Conservation (phyloP, 2,797 vertebrate genomes). For the Tapera naevia region DNA sequence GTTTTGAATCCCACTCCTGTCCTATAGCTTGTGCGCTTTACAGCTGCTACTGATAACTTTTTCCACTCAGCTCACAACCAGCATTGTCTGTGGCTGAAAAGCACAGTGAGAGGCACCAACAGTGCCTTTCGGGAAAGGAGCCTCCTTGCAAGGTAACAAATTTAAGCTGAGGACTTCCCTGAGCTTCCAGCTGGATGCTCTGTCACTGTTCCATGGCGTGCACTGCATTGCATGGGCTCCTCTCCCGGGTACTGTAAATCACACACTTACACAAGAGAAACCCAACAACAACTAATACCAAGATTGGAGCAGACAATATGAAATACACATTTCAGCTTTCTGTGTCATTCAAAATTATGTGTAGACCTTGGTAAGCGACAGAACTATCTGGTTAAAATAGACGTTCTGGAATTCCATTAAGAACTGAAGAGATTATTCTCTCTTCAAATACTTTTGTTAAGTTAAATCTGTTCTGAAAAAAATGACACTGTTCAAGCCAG, state of each 20-base stretch:
- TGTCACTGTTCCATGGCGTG: not conserved
- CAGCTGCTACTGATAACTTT: not conserved
- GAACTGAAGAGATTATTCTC: not conserved
- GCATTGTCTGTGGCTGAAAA: not conserved
- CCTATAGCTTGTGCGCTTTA: not conserved
- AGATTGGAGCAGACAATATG: not conserved
- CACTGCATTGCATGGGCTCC: not conserved
- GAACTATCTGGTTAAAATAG: not conserved
- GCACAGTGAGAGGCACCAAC: too few relatives aligned
- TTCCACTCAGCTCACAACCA: not conserved
- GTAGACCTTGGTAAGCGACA: not conserved
- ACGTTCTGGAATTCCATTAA: not conserved
- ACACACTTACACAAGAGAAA: not conserved
- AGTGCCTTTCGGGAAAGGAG: not conserved
- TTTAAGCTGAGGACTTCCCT: not conserved
- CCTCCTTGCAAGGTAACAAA: not conserved
- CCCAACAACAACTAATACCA: fast-evolving
- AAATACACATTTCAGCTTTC: not conserved
- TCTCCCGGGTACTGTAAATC: not conserved
- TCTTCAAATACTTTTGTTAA: not conserved
- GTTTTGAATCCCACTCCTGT: not conserved
- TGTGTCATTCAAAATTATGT: not conserved
- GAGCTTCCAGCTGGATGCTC: not conserved
- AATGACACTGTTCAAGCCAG: not conserved
- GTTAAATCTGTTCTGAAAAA: not conserved